Conservation (phyloP, 64 coral and sea anemone species). For the Platygyra sinensis region DNA sequence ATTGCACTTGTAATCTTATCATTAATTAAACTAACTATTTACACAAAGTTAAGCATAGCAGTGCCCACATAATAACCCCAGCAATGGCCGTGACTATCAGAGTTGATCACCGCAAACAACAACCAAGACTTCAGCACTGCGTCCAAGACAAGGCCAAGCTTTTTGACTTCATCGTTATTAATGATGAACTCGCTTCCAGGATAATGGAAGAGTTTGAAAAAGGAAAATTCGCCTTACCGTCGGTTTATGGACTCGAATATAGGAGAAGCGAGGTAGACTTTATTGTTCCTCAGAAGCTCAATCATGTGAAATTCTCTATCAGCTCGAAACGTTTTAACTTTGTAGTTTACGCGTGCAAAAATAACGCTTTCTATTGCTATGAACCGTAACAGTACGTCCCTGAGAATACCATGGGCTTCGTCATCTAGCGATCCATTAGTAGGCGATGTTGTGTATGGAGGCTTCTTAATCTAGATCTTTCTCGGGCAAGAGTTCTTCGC, state of each 20-base stretch:
- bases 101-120: constrained; percentile 9
- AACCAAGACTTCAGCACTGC: constrained; percentile 19
- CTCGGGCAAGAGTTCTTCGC: not conserved
- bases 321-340: not conserved
- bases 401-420: not conserved
- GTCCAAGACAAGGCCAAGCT: no score
- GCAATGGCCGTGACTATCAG: not conserved
- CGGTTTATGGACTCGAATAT: not conserved
- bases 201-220: constrained; percentile 20
- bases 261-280: not conserved
- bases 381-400: not conserved
- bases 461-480: not conserved
- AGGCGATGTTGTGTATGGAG: no score
- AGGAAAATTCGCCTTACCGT: no score
- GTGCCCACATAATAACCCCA: constrained; percentile 15
- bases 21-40: no score
- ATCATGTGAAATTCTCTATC: constrained; percentile 11
- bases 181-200: constrained; percentile 48
- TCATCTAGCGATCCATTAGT: not conserved
- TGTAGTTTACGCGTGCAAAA: not conserved
- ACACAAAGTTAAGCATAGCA: not conserved
- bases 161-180: not conserved
- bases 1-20: no score
- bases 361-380: not conserved
- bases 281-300: not conserved